Evolutionary conservation across 1,140 invertebrate species (phyloP).

Genomic region (Mercenaria mercenaria): DNA sequence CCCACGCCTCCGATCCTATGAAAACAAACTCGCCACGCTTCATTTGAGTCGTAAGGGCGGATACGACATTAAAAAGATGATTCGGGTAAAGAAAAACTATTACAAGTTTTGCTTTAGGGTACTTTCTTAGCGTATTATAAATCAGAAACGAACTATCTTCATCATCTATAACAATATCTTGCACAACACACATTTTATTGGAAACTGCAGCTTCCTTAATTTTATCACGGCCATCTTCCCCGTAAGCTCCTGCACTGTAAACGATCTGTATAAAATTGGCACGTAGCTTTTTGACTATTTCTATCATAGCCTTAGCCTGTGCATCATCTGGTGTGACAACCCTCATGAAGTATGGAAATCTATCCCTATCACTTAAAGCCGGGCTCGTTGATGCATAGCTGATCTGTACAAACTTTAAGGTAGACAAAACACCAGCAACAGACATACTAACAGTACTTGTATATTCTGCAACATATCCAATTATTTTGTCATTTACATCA

Average conservation of each 20-base stretch:
- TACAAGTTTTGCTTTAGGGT: conserved; percentile 45
- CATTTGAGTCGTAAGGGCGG: neutral
- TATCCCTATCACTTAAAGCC: conserved; percentile 91
- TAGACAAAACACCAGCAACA: conserved; percentile 24
- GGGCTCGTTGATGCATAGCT: conserved; percentile 92
- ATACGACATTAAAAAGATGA: neutral
- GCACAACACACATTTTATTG: conserved; percentile 70
- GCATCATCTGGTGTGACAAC: conserved; percentile 93
- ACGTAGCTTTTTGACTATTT: conserved; percentile 55
- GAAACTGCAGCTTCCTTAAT: neutral
- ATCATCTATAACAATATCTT: conserved; percentile 46
- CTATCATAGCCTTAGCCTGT: conserved; percentile 90
- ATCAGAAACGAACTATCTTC: neutral
- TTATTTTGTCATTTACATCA: conserved; percentile 32
- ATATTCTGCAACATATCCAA: conserved; percentile 66
- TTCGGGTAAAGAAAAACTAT: conserved; percentile 34
- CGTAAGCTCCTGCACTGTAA: conserved; percentile 55
- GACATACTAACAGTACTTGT: conserved; percentile 58
- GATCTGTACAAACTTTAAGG: conserved; percentile 87
- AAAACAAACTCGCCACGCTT: conserved; percentile 46
- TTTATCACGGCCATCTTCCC: conserved; percentile 41
- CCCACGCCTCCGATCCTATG: conserved; percentile 51
- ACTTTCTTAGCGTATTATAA: conserved; percentile 24
- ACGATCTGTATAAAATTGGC: conserved; percentile 73
- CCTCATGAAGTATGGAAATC: conserved; percentile 92